Conservation (phyloP, 2,797 vertebrate genomes). For the Hemibagrus guttatus region DNA sequence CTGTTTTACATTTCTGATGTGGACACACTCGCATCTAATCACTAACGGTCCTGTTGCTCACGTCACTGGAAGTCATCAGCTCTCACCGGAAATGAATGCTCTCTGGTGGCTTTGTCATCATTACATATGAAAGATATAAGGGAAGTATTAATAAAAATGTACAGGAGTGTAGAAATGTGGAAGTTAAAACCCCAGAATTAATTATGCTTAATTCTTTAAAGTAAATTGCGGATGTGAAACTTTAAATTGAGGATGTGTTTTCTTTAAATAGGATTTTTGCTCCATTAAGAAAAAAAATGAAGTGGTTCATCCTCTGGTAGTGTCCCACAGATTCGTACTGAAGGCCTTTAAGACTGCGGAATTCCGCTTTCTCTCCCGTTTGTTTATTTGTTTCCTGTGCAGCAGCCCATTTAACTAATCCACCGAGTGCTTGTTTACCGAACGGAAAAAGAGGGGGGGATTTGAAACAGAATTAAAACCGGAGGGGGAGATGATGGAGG, state of each 20-base stretch:
- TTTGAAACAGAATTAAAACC: constrained; percentile 73
- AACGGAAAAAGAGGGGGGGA: constrained; percentile 62
- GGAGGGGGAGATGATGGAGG: constrained; percentile 63
- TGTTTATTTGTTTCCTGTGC: constrained; percentile 79
- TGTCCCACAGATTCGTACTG: background rate
- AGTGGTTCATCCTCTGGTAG: background rate
- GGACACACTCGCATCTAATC: too few relatives aligned
- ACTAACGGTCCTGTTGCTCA: too few relatives aligned
- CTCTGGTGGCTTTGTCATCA: too few relatives aligned
- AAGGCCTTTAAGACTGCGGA: constrained; percentile 14
- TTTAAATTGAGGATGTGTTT: too few relatives aligned
- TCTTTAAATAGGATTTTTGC: background rate
- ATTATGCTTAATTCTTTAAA: background rate
- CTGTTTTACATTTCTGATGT: too few relatives aligned
- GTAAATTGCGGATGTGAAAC: background rate
- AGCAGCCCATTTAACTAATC: constrained; percentile 82
- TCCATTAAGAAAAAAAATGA: background rate
- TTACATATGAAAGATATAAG: background rate
- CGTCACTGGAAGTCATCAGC: too few relatives aligned
- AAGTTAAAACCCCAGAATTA: background rate
- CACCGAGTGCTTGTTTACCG: constrained; percentile 78
- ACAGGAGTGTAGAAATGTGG: background rate
- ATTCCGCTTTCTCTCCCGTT: constrained; percentile 53
- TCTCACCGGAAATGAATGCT: too few relatives aligned
- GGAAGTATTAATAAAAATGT: background rate